Percentiles rank a stretch among this genome's conserved stretches.
Evolutionary conservation across 2,888 invertebrate genomes (phyloP).

Genomic region (Eupithecia subumbrata): DNA sequence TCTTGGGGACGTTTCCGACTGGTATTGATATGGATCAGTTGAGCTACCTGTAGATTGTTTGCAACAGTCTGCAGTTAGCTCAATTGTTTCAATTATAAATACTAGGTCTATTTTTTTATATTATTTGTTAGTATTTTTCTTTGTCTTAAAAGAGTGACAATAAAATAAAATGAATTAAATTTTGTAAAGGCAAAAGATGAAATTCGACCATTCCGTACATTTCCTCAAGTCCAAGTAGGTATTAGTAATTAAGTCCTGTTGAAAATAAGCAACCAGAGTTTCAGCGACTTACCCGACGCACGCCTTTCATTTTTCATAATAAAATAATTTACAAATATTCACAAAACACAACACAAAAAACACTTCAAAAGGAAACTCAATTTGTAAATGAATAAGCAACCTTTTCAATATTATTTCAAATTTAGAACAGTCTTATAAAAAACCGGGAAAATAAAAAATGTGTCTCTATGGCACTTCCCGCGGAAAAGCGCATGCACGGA

Average conservation of each 20-base stretch:
- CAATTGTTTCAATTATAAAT: no score
- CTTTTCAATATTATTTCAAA: conserved; percentile 19
- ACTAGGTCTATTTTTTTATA: no score
- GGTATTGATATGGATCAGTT: no score
- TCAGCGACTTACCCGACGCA: conserved; percentile 35
- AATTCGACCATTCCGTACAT: not conserved
- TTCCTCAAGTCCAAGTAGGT: not conserved
- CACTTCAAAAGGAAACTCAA: not conserved
- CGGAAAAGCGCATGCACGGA: conserved; percentile 61
- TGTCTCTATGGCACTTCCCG: conserved; percentile 46
- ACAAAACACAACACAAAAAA: conserved; percentile 20
- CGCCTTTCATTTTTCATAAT: conserved; percentile 45
- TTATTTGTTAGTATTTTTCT: no score
- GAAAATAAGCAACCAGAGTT: not conserved
- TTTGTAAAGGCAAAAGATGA: not conserved
- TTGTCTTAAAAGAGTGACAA: not conserved
- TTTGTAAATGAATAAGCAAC: not conserved
- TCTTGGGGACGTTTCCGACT: no score
- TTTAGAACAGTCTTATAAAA: conserved; percentile 14
- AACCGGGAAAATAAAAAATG: conserved; percentile 13
- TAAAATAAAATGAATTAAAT: not conserved
- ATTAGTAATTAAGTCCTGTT: not conserved
- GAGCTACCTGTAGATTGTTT: no score
- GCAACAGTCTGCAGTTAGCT: no score
- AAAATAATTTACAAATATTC: conserved; percentile 8